Evolutionary conservation across 2,113 vertebrate species (phyloP).

Genomic region (Prunella himalayana): DNA sequence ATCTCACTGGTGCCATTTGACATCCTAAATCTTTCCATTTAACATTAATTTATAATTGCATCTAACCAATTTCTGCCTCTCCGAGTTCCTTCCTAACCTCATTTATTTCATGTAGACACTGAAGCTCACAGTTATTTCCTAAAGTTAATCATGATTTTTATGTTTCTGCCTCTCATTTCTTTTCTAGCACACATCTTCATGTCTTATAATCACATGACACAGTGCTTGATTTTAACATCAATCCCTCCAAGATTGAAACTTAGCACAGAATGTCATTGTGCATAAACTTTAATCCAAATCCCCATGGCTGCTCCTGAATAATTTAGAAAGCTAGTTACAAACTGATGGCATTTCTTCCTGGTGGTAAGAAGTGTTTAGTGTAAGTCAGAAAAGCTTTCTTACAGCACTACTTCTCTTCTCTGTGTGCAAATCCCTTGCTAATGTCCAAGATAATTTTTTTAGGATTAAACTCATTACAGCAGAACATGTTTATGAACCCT

Average conservation of each 20-base stretch:
- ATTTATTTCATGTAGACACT: background rate
- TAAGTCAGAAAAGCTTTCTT: background rate
- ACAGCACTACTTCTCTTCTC: background rate
- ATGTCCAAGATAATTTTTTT: background rate
- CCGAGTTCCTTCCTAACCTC: background rate
- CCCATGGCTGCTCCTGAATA: background rate
- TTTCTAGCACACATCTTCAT: background rate
- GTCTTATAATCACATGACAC: accelerated
- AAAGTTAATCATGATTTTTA: background rate
- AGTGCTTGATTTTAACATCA: background rate
- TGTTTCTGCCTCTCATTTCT: background rate
- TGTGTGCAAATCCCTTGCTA: background rate
- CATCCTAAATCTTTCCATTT: background rate
- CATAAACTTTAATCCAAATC: background rate
- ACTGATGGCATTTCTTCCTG: background rate
- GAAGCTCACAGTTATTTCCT: background rate
- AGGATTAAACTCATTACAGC: background rate
- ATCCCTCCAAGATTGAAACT: background rate
- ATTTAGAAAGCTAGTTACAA: background rate
- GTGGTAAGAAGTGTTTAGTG: background rate
- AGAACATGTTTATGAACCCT: background rate
- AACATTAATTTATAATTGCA: background rate
- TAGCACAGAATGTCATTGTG: background rate
- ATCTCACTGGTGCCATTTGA: background rate
- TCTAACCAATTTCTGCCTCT: background rate